Conservation (phyloP, 1,140 invertebrate genomes). For the Scaptomyza graminum region DNA sequence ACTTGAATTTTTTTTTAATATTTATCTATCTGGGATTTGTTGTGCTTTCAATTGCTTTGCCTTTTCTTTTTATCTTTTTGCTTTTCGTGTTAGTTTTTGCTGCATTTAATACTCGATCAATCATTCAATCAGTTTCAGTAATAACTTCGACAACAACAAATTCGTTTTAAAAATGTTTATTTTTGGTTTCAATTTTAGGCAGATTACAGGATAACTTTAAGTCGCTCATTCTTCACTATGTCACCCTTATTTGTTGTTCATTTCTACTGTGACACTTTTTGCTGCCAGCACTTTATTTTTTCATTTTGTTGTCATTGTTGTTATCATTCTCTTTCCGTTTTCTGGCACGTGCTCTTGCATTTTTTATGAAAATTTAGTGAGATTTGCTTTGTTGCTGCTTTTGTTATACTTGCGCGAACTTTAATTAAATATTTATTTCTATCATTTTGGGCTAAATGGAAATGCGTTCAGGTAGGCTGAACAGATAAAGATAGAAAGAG, state of each 20-base stretch:
- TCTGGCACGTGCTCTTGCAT: slow-evolving; percentile 66
- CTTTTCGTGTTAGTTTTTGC: background rate
- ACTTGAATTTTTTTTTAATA: background rate
- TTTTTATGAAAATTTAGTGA: slow-evolving; percentile 81
- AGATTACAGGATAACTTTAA: background rate
- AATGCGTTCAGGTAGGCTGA: slow-evolving; percentile 31
- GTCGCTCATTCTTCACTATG: background rate
- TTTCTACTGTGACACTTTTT: slow-evolving; percentile 65
- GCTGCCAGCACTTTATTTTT: slow-evolving; percentile 63
- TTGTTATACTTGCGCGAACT: slow-evolving; percentile 56
- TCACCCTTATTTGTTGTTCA: background rate
- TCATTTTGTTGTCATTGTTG: slow-evolving; percentile 39
- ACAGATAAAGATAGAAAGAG: slow-evolving; percentile 6
- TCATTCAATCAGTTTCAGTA: too few relatives aligned
- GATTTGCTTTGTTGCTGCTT: slow-evolving; percentile 32
- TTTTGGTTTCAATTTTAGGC: too few relatives aligned
- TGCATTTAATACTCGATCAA: background rate
- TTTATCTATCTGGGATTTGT: too few relatives aligned
- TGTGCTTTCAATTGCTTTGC: background rate
- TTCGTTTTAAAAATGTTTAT: too few relatives aligned
- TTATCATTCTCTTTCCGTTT: slow-evolving; percentile 11
- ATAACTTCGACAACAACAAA: too few relatives aligned
- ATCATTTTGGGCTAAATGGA: slow-evolving; percentile 71
- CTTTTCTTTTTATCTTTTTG: background rate
- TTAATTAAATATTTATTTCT: slow-evolving; percentile 80